Evolutionary conservation across 1,140 invertebrate genomes (phyloP).

Genomic region (Hestina assimilis): DNA sequence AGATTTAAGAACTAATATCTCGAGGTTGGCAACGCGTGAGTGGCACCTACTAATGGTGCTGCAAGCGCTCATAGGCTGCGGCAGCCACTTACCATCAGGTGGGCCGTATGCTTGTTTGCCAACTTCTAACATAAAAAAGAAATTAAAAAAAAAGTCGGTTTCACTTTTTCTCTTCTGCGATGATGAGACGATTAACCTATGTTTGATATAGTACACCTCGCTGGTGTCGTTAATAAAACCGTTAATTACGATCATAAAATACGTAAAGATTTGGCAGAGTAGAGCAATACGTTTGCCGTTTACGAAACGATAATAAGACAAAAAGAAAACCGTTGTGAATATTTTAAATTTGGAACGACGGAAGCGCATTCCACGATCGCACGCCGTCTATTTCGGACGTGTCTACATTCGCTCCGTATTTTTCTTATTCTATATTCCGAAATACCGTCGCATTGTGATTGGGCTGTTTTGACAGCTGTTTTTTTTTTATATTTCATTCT

Average conservation of each 20-base stretch:
- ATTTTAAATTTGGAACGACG: conserved; percentile 57
- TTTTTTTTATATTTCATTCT: not conserved
- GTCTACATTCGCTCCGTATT: conserved; percentile 11
- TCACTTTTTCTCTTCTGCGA: too few relatives aligned
- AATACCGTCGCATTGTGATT: conserved; percentile 8
- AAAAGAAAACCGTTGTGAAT: conserved; percentile 40
- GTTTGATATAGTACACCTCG: too few relatives aligned
- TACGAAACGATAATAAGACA: not conserved
- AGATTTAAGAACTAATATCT: too few relatives aligned
- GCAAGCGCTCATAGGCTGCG: too few relatives aligned
- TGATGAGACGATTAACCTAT: too few relatives aligned
- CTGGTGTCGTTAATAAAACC: too few relatives aligned
- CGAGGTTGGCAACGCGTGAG: too few relatives aligned
- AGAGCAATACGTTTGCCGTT: not conserved
- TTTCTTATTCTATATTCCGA: not conserved
- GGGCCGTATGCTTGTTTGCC: too few relatives aligned
- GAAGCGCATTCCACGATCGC: conserved; percentile 52
- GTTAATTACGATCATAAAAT: not conserved
- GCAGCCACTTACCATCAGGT: too few relatives aligned
- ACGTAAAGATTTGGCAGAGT: not conserved
- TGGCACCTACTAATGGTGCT: too few relatives aligned
- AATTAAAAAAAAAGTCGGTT: too few relatives aligned
- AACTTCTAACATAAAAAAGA: too few relatives aligned
- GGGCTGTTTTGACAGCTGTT: conserved; percentile 4
- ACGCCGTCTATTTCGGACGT: conserved; percentile 47